Evolutionary conservation across 1,140 invertebrate species (phyloP).

Genomic region (Rhopalosiphum maidis): DNA sequence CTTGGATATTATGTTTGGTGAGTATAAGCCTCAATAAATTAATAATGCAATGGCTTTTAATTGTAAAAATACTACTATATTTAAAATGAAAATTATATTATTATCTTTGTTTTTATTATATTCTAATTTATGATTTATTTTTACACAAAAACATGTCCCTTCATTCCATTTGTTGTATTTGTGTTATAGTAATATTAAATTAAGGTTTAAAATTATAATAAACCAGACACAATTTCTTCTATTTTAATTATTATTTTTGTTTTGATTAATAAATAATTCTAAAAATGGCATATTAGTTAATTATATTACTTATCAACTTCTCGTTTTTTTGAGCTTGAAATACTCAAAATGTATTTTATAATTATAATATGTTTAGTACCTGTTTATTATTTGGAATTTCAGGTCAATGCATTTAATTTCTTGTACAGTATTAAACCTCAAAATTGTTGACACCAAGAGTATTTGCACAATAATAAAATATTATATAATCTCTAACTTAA

Average conservation of each 20-base stretch:
- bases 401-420: neutral
- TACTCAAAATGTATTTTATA: neutral
- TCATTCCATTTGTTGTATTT: constrained; percentile 31
- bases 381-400: neutral
- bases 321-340: neutral
- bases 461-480: neutral
- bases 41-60: neutral
- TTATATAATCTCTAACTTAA: neutral
- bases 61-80: constrained; percentile 22
- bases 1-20: neutral
- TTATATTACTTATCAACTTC: neutral
- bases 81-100: constrained; percentile 4
- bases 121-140: constrained; percentile 39
- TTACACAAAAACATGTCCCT: constrained; percentile 8
- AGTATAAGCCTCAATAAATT: neutral
- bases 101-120: constrained; percentile 20
- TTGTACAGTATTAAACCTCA: constrained; percentile 29
- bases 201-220: neutral
- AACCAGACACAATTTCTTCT: neutral
- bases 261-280: neutral
- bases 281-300: neutral
- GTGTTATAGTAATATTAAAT: neutral
- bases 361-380: neutral
- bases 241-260: neutral
- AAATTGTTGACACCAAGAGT: neutral